Evolutionary conservation across 92 coral and sea anemone species (phyloP), one percentile per base, ranked within the genome.

Genomic region (Pocillopora grandis): DNA sequence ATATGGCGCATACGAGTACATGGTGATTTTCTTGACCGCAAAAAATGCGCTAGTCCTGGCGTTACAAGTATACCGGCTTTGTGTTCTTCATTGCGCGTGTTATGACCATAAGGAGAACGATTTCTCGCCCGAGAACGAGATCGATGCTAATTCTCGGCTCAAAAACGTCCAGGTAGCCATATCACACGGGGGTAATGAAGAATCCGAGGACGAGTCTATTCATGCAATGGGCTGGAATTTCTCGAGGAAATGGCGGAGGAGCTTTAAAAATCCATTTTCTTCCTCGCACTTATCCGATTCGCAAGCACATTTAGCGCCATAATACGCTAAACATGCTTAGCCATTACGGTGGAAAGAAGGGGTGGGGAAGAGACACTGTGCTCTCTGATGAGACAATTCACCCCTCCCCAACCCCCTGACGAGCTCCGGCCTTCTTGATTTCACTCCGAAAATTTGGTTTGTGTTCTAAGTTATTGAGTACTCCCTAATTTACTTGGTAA

Each of bases 71-170:
- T 97, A 97, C 85, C 92, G 95, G 52, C 91, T 97, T 18, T 94
- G 97, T 48, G 96, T 97, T 49, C 89, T 90, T 71, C 92, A 94
- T 58, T 97, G 99, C 81, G 89, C 93, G 62, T 97, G 99, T 56
- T 88, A 94, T 66, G 99, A 97, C 66, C 98, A 95, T 89, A 87
- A 80, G 35, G 99, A 97, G 68, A 93, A 97, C 82, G 99, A 97
- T 48, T 95, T 95, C 69, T 94, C 99, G 16, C 99, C 99, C 2
- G 99, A 97, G 66, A 97, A 93, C 76, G 83, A 66, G 73, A 86
- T 97, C 68, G 95, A 89, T 72, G 93, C 94, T 60, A 90, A 87
- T 36, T 89, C 97, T 48, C 85, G 99, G 73, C 82, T 97, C 62
- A 91, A 79, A 35, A 97, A 97, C 62, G 98, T 97, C 13, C 99